Evolutionary conservation across 2,888 invertebrate species (phyloP).

Genomic region (Choristoneura rosaceana): DNA sequence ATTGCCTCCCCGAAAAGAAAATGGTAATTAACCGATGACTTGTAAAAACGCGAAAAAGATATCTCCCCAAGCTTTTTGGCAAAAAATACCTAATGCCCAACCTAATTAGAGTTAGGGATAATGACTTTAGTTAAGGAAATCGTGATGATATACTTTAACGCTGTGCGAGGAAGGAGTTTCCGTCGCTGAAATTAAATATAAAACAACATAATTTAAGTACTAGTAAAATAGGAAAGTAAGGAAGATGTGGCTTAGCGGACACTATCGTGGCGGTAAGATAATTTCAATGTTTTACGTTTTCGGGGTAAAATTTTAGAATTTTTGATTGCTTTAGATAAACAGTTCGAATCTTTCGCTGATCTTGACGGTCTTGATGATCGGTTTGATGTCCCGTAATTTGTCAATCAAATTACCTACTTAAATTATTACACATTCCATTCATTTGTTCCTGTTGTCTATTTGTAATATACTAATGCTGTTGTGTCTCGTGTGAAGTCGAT

Average conservation of each 20-base stretch:
- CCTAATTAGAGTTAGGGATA: slow-evolving; percentile 31
- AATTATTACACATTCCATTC: too few species aligned
- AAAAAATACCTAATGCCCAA: slow-evolving; percentile 13
- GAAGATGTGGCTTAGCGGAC: background rate
- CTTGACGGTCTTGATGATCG: too few species aligned
- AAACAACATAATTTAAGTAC: background rate
- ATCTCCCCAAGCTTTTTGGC: slow-evolving; percentile 1
- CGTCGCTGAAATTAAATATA: background rate
- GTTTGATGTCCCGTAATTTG: too few species aligned
- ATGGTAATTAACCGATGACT: slow-evolving; percentile 2
- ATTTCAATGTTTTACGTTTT: background rate
- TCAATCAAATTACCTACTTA: too few species aligned
- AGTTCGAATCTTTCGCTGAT: too few species aligned
- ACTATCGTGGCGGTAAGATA: background rate
- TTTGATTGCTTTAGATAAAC: too few species aligned
- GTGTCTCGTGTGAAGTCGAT: too few species aligned
- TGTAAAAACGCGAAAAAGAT: slow-evolving; percentile 14
- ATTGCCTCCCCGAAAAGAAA: background rate
- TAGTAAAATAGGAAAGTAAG: background rate
- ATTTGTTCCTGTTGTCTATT: too few species aligned
- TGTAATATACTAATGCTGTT: too few species aligned
- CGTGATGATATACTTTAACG: background rate
- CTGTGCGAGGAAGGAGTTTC: background rate
- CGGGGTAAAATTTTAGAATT: too few species aligned
- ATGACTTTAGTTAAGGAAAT: slow-evolving; percentile 24